These are phyloP conservation scores for Phycodurus eques DNA, from an alignment of 2,113 vertebrate genomes.

Conservation along the genomic window DNA sequence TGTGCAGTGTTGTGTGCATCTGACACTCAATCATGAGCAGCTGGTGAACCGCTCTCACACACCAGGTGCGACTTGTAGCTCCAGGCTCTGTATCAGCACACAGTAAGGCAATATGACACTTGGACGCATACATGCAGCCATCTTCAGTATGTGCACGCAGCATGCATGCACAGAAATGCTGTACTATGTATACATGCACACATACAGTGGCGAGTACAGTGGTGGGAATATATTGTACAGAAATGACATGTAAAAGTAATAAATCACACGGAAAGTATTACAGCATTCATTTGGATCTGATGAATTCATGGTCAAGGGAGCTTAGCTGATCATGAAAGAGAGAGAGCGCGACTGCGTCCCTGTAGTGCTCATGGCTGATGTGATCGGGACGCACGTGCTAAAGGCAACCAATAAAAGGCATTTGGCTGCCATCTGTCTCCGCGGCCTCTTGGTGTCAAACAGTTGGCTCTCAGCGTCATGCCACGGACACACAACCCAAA, in stretches of 20 bases:
- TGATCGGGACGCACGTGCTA: constrained; percentile 62
- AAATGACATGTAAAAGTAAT: constrained; percentile 23
- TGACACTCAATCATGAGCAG: constrained; percentile 70
- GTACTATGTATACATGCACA: neutral
- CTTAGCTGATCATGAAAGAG: constrained; percentile 19
- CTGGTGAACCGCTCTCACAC: constrained; percentile 70
- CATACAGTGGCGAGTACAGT: neutral
- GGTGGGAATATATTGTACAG: neutral
- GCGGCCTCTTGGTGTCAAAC: constrained; percentile 61
- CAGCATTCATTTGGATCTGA: constrained; percentile 26
- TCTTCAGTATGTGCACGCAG: constrained; percentile 1
- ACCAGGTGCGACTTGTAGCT: constrained; percentile 73
- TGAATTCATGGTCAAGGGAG: constrained; percentile 5
- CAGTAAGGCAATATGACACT: constrained; percentile 69
- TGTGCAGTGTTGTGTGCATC: constrained; percentile 29
- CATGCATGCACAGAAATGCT: neutral
- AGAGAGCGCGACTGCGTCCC: constrained; percentile 24
- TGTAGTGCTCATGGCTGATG: constrained; percentile 52
- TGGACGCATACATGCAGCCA: constrained; percentile 15
- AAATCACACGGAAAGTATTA: constrained; percentile 34
- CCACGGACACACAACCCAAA: constrained; percentile 58
- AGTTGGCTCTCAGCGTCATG: constrained; percentile 62
- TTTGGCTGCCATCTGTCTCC: constrained; percentile 73
- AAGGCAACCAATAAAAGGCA: constrained; percentile 68
- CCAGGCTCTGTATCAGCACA: constrained; percentile 70